These are phyloP conservation scores for Drosophila mimetica DNA, from an alignment of 2,888 invertebrate species.

Conservation along the genomic window DNA sequence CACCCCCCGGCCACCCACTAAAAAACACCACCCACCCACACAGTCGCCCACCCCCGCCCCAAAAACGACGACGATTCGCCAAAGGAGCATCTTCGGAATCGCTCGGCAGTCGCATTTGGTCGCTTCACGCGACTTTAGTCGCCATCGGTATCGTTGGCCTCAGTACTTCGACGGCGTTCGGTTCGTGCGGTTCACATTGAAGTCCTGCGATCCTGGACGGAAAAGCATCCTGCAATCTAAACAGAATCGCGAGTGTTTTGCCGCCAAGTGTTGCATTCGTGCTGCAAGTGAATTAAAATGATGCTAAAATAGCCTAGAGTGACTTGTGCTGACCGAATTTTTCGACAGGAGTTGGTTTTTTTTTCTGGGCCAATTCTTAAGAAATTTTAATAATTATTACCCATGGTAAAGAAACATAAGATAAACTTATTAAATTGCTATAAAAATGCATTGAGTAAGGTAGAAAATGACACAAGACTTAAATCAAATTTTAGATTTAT, in stretches of 20 bases:
- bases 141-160: conserved; percentile 34
- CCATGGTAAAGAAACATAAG: background rate
- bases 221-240: background rate
- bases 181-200: conserved; percentile 69
- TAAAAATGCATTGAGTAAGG: background rate
- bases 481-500: too few relatives aligned
- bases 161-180: conserved; percentile 77
- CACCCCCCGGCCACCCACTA: conserved; percentile 44
- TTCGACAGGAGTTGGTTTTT: background rate
- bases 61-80: conserved; percentile 61
- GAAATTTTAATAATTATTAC: too few relatives aligned
- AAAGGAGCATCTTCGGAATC: conserved; percentile 60
- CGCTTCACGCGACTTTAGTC: conserved; percentile 49
- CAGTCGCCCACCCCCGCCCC: conserved; percentile 32
- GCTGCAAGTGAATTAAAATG: conserved; percentile 16
- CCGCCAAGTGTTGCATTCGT: conserved; percentile 51
- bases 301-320: conserved; percentile 16
- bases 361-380: background rate
- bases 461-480: too few relatives aligned
- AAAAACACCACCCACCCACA: conserved; percentile 20
- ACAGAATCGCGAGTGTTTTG: conserved; percentile 29
- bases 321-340: conserved; percentile 10
- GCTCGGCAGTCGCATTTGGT: conserved; percentile 23
- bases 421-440: background rate
- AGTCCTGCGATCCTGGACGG: conserved; percentile 12